These are phyloP conservation scores for Anthoscopus minutus DNA, from an alignment of 2,113 vertebrate species.

Conservation along the genomic window DNA sequence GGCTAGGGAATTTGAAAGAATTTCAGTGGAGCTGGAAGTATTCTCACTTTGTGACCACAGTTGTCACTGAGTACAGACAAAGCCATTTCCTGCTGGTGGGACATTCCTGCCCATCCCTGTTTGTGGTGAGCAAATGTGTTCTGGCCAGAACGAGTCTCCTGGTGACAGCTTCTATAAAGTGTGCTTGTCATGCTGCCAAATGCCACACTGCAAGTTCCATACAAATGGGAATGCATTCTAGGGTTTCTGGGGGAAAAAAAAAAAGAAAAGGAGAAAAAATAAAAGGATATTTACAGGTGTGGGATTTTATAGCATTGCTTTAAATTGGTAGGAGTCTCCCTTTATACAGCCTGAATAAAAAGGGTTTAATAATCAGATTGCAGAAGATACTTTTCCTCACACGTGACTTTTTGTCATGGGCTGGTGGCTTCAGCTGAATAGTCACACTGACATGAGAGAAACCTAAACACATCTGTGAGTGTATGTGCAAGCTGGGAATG, in stretches of 20 bases:
- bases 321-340: neutral
- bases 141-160: neutral
- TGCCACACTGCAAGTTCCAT: neutral
- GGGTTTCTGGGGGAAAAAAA: neutral
- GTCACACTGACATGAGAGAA: neutral
- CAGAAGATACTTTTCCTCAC: neutral
- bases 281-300: neutral
- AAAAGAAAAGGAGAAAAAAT: too few species aligned
- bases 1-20: neutral
- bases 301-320: neutral
- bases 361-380: neutral
- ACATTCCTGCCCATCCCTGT: neutral
- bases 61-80: neutral
- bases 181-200: neutral
- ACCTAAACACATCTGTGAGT: accelerated
- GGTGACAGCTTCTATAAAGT: neutral
- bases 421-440: neutral
- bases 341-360: neutral
- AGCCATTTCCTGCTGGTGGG: neutral
- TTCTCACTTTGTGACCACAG: neutral
- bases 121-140: neutral
- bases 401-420: accelerated
- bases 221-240: neutral
- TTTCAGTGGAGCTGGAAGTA: neutral
- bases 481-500: neutral